Evolutionary conservation across 1,140 invertebrate species (phyloP), one percentile per base, ranked within the genome.

Genomic region (Episyrphus balteatus): DNA sequence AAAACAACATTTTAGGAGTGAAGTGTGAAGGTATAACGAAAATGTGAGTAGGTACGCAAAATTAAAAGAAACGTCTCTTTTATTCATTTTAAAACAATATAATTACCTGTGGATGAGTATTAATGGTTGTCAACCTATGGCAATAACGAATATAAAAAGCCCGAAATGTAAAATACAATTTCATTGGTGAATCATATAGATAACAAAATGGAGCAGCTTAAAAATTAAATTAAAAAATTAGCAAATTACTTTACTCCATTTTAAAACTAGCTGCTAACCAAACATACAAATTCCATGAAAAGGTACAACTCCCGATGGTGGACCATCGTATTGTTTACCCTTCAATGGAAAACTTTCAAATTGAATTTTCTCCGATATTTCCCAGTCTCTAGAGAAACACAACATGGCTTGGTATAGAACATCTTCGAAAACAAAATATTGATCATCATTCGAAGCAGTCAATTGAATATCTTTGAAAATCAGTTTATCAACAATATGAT

Each of bases 231-330:
- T 11, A 47, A 30, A 26, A 0, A 34, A 17, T 31, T 46, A 31
- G 9, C 37, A 32, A 3, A 10, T n/a, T n/a, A n/a, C n/a, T n/a
- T n/a, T n/a, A n/a, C n/a, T n/a, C n/a, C n/a, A 42, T 50, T 32
- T 39, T 6, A 45, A 38, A 37, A 38, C 5, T 31, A 19, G 38
- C 34, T 12, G 58, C 78, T 74, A 76, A 92, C 88, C 88, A 71
- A 93, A 95, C 92, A 98, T 96, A 9, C 92, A 87, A 64, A 97
- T 96, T 1, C 92, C 93, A 67, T 97, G 92, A 68, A 95, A 97
- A 8, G 93, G 93, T 56, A 97, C 91, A 14, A 97, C 82, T 6
- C 92, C 92, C 71, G 86, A 92, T 1, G 92, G 92, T 13, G 93
- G 92, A 62, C 78, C 58, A 7, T 75, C 78, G 5, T 78, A 75